phyloP scores from a whole-genome alignment of 2,888 invertebrate genomes.

The Andrena marginata region DNA sequence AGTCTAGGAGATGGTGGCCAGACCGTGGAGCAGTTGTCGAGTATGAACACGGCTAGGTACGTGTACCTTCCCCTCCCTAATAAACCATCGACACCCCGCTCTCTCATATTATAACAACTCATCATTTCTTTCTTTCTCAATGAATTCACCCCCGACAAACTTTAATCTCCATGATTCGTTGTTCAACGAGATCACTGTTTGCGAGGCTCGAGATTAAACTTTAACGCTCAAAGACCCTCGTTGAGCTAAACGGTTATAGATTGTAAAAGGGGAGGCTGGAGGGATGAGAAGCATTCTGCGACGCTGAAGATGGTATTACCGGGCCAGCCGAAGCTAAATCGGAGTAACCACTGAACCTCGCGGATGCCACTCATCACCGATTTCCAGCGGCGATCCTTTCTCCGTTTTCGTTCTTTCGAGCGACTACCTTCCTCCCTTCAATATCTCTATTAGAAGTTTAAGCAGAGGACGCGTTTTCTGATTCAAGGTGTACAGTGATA shows the following conservation, averaged over 20 bases:
- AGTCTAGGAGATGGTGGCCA: slow-evolving; percentile 74
- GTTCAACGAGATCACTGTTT: too few species aligned
- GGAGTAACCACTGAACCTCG: slow-evolving; percentile 29
- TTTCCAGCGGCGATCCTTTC: slow-evolving; percentile 21
- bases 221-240: too few species aligned
- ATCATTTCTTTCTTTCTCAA: neutral
- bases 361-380: slow-evolving; percentile 15
- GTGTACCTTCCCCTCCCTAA: neutral
- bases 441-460: too few species aligned
- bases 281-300: too few species aligned
- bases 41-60: slow-evolving; percentile 79
- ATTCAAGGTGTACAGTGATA: slow-evolving; percentile 90
- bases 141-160: neutral
- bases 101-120: neutral
- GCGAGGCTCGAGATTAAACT: too few species aligned
- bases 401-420: neutral
- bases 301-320: too few species aligned
- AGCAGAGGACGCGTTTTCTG: neutral
- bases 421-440: neutral
- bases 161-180: too few species aligned
- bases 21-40: slow-evolving; percentile 71
- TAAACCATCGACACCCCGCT: neutral
- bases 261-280: too few species aligned
- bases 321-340: neutral
- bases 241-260: too few species aligned